phyloP scores from a whole-genome alignment of 2,113 vertebrate species.

The Heterotis niloticus region DNA sequence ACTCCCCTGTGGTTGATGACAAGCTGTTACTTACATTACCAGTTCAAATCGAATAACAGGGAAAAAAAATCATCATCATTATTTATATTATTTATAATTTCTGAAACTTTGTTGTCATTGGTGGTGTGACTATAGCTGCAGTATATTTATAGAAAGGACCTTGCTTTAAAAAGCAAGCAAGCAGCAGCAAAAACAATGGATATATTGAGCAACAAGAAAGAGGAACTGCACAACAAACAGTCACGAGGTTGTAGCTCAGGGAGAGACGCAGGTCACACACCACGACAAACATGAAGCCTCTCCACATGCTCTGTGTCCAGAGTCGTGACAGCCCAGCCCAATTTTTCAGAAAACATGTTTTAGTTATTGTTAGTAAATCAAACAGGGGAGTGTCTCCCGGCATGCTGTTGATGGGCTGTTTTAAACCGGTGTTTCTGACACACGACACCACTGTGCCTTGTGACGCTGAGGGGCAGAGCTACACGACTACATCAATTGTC shows the following conservation, averaged over 20 bases:
- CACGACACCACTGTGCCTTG: not conserved
- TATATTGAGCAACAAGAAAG: not conserved
- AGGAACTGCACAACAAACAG: not conserved
- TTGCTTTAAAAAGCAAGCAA: not conserved
- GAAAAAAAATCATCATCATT: no score
- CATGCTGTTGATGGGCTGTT: no score
- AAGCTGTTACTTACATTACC: no score
- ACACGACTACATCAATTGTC: not conserved
- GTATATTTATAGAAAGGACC: no score
- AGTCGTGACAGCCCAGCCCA: not conserved
- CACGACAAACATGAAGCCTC: not conserved
- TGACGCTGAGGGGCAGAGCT: not conserved
- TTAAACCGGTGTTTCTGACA: conserved; percentile 1
- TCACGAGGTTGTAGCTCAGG: not conserved
- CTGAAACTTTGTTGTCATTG: no score
- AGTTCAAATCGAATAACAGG: no score
- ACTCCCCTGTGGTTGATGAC: no score
- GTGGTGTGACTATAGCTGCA: no score
- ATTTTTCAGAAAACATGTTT: not conserved
- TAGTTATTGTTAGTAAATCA: not conserved
- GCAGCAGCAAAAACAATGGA: not conserved
- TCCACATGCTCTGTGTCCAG: not conserved
- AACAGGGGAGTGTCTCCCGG: not conserved
- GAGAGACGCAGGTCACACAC: not conserved
- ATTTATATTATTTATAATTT: no score